These are phyloP conservation scores for Apogon hyalosoma DNA, from an alignment of 2,797 vertebrate species.

Conservation along the genomic window DNA sequence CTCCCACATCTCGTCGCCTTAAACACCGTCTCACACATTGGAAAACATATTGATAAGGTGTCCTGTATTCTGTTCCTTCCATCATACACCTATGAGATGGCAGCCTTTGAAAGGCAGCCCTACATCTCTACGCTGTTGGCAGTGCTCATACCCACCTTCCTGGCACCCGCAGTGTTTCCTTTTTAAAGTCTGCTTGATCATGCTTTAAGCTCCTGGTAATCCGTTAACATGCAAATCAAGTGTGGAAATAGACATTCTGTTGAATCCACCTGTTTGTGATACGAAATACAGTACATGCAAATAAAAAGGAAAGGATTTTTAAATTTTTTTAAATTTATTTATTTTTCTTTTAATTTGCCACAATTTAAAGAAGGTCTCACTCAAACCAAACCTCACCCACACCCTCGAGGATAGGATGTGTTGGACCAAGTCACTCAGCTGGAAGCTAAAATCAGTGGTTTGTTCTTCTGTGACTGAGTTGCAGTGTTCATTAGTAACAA, in stretches of 20 bases:
- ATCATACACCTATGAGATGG: constrained; percentile 44
- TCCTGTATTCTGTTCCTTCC: constrained; percentile 28
- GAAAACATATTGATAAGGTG: constrained; percentile 31
- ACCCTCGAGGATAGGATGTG: constrained; percentile 29
- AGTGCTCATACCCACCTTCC: constrained; percentile 12
- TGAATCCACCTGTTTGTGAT: constrained; percentile 32
- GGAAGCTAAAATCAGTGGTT: constrained; percentile 47
- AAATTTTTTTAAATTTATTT: too few species aligned
- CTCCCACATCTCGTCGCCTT: constrained; percentile 17
- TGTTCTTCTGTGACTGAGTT: constrained; percentile 39
- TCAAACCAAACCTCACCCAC: constrained; percentile 44
- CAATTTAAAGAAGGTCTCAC: background rate
- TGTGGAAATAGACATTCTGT: constrained; percentile 52
- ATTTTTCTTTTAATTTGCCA: constrained; percentile 3
- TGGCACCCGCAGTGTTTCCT: constrained; percentile 14
- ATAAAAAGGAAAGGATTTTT: background rate
- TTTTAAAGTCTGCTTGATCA: constrained; percentile 47
- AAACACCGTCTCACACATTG: constrained; percentile 26
- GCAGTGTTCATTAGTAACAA: constrained; percentile 32
- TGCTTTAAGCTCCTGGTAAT: constrained; percentile 46
- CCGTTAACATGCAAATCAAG: constrained; percentile 42
- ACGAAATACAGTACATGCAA: constrained; percentile 5
- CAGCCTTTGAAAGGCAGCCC: constrained; percentile 15
- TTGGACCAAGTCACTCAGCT: constrained; percentile 42
- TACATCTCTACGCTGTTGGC: constrained; percentile 21